phyloP scores from a whole-genome alignment of 1,140 invertebrate species.

The Melanaphis sacchari region DNA sequence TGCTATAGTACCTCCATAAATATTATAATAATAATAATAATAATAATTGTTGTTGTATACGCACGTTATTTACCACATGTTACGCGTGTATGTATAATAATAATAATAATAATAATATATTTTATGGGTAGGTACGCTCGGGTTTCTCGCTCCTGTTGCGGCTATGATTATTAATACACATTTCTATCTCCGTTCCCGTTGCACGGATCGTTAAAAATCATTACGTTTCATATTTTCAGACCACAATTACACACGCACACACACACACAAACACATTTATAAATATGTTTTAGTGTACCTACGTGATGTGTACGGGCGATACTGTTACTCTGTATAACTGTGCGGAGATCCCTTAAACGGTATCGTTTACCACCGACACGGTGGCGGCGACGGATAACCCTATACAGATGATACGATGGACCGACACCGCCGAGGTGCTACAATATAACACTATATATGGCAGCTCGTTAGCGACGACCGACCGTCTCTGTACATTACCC shows the following conservation, averaged over 20 bases:
- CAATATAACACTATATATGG: background rate
- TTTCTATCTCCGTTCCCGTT: background rate
- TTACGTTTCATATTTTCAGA: slow-evolving; percentile 33
- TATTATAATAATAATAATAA: background rate
- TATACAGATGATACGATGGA: background rate
- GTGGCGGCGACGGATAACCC: background rate
- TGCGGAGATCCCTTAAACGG: slow-evolving; percentile 21
- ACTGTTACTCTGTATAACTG: background rate
- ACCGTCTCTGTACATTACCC: background rate
- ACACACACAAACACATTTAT: too few species aligned
- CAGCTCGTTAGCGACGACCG: background rate
- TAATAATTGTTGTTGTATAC: too few species aligned
- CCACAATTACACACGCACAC: background rate
- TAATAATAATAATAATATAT: too few species aligned
- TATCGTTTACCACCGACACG: background rate
- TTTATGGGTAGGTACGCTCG: background rate
- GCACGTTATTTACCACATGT: background rate
- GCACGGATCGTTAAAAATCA: slow-evolving; percentile 28
- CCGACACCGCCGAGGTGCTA: background rate
- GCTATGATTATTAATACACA: background rate
- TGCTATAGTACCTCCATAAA: background rate
- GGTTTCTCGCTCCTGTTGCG: background rate
- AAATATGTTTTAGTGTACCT: too few species aligned
- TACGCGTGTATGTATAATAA: too few species aligned
- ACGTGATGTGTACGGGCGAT: background rate